Evolutionary conservation across 2,113 vertebrate genomes (phyloP).

Genomic region (Onychostoma macrolepis): DNA sequence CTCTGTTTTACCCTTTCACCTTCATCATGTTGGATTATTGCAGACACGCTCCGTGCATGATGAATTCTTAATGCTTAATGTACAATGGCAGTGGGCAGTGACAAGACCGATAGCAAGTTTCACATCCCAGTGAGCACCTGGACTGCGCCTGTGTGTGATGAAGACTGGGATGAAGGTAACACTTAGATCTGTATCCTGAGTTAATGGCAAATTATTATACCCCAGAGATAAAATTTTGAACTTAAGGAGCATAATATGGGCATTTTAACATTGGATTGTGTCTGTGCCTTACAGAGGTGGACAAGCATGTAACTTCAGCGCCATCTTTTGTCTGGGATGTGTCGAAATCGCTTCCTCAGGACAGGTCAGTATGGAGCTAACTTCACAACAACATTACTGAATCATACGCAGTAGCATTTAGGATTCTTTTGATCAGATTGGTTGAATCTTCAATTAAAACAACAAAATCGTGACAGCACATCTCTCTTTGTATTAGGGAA

Average conservation of each 20-base stretch:
- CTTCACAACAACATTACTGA: not conserved
- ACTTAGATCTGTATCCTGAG: not conserved
- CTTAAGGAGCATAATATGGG: not conserved
- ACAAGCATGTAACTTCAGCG: not conserved
- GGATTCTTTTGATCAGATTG: not conserved
- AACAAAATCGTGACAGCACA: not conserved
- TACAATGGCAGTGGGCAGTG: constrained; percentile 29
- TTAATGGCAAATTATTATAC: not conserved
- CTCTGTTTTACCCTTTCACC: not conserved
- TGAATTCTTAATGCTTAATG: not conserved
- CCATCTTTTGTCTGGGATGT: constrained; percentile 42
- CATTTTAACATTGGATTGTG: not conserved
- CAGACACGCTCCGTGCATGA: not conserved
- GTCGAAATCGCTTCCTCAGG: constrained; percentile 21
- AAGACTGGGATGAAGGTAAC: constrained; percentile 62
- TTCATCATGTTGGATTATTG: too few relatives aligned
- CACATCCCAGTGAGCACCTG: constrained; percentile 53
- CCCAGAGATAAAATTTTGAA: not conserved
- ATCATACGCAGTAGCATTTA: not conserved
- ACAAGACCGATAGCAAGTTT: constrained; percentile 45
- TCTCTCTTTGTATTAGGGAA: constrained; percentile 18
- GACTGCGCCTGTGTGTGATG: constrained; percentile 41
- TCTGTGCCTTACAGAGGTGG: constrained; percentile 33
- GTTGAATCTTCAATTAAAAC: not conserved
- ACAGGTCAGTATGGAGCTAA: constrained; percentile 26